Conservation (phyloP, 2,888 invertebrate species). For the Flexamia atlantica region DNA sequence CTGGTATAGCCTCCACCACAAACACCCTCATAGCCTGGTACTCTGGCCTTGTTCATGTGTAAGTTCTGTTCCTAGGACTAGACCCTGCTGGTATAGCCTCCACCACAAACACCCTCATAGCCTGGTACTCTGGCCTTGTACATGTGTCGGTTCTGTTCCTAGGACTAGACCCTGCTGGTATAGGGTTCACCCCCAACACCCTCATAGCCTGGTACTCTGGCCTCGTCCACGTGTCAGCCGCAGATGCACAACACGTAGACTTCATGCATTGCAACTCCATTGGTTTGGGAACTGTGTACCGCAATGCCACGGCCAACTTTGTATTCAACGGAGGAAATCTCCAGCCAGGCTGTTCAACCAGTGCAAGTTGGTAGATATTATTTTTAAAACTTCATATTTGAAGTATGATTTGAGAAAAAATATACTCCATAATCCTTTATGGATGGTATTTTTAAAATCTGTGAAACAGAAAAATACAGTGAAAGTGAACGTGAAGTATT, state of each 20-base stretch:
- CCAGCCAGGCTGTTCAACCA: conserved; percentile 17
- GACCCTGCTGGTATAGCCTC: conserved; percentile 4
- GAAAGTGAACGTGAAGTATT: too few species aligned
- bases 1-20: neutral
- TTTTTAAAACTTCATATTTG: neutral
- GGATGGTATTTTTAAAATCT: too few species aligned
- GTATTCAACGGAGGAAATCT: conserved; percentile 10
- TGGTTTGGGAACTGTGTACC: neutral
- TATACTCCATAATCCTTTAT: neutral
- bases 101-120: neutral
- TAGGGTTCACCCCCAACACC: conserved; percentile 7
- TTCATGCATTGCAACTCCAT: conserved; percentile 22
- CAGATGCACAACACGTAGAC: neutral
- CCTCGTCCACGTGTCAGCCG: neutral
- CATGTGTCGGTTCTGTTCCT: neutral
- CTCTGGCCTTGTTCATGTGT: neutral
- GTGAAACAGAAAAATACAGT: too few species aligned
- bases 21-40: neutral
- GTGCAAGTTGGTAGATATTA: conserved; percentile 5
- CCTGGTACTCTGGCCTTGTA: neutral
- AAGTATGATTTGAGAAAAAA: too few species aligned
- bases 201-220: neutral
- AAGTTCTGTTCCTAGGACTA: neutral
- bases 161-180: conserved; percentile 20
- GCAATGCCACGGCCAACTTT: conserved; percentile 15